These are phyloP conservation scores for Myotis lucifugus DNA, from an alignment of 2,113 vertebrate genomes.

Conservation along the genomic window DNA sequence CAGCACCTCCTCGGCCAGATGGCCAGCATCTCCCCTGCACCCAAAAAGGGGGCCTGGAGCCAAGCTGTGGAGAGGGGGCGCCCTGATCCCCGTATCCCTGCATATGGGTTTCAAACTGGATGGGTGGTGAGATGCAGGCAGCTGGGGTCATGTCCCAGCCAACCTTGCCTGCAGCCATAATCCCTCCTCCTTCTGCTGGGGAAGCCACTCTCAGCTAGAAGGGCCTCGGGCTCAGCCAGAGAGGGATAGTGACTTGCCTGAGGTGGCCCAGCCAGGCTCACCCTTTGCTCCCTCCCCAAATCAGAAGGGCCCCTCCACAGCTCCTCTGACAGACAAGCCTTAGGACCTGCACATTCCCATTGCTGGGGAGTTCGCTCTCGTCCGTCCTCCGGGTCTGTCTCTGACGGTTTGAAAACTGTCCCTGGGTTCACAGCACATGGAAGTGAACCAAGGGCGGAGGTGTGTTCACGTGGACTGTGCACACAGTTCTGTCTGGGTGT, in stretches of 20 bases:
- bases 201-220: neutral
- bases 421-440: neutral
- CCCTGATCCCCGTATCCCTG: neutral
- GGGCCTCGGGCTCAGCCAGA: neutral
- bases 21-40: neutral
- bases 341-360: neutral
- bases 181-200: neutral
- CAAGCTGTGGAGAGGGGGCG: neutral
- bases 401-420: neutral
- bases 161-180: neutral
- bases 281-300: neutral
- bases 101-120: neutral
- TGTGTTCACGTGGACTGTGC: neutral
- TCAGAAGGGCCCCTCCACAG: neutral
- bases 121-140: neutral
- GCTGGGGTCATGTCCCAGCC: neutral
- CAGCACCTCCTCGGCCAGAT: neutral
- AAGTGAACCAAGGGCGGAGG: neutral
- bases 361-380: neutral
- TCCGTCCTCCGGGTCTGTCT: neutral
- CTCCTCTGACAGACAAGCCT: neutral
- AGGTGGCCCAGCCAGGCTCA: neutral
- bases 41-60: neutral
- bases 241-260: neutral
- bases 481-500: neutral